These are phyloP conservation scores for Trypoxylus dichotomus DNA, from an alignment of 1,140 invertebrate species.

Conservation along the genomic window DNA sequence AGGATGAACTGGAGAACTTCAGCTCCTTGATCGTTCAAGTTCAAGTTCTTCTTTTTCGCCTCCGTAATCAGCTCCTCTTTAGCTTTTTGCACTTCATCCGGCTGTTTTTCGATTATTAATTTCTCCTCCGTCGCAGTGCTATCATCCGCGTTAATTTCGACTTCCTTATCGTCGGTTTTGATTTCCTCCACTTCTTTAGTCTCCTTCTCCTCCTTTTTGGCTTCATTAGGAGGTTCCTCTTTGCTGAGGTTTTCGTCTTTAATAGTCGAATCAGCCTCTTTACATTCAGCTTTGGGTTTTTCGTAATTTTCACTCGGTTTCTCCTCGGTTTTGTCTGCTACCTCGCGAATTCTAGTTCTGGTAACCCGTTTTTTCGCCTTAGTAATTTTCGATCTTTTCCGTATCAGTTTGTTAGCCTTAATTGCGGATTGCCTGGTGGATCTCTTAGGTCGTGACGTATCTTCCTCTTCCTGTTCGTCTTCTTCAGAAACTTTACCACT, in stretches of 20 bases:
- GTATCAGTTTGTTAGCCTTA: neutral
- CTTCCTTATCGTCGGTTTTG: neutral
- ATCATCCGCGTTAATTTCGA: conserved; percentile 18
- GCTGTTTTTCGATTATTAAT: neutral
- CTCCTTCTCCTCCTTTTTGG: neutral
- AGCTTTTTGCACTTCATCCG: neutral
- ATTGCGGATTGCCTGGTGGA: neutral
- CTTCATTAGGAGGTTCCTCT: neutral
- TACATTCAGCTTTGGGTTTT: neutral
- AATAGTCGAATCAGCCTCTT: neutral
- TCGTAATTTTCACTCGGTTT: neutral
- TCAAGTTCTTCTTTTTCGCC: conserved; percentile 12
- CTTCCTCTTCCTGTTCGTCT: neutral
- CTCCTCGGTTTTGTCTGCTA: neutral
- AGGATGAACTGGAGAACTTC: neutral
- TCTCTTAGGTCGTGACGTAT: neutral
- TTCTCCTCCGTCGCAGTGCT: neutral
- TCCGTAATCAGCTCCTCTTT: neutral
- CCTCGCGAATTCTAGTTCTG: neutral
- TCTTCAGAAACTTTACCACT: neutral
- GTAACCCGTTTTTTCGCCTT: neutral
- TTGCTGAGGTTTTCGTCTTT: neutral
- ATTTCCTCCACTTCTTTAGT: neutral
- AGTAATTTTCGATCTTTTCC: neutral
- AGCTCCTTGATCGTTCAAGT: neutral